phyloP scores from a whole-genome alignment of 2,797 vertebrate species.

The Mus spretus region DNA sequence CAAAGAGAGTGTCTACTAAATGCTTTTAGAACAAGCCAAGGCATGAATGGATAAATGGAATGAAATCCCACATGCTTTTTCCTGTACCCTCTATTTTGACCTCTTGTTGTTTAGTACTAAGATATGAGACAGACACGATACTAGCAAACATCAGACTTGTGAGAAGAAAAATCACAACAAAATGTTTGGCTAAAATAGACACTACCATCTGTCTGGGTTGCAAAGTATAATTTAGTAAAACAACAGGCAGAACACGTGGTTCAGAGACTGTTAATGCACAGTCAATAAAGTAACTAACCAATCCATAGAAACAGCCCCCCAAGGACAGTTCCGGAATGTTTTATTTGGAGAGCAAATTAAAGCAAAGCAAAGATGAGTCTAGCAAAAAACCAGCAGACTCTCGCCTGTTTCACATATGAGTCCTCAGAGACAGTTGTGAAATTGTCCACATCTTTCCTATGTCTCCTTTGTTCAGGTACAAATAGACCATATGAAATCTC shows the following conservation, averaged over 20 bases:
- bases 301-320: conserved; percentile 77
- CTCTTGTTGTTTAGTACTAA: conserved; percentile 23
- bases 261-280: conserved; percentile 78
- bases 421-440: conserved; percentile 77
- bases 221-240: conserved; percentile 77
- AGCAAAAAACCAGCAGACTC: conserved; percentile 62
- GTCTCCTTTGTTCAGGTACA: conserved; percentile 59
- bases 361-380: conserved; percentile 81
- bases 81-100: not conserved
- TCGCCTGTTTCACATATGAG: conserved; percentile 66
- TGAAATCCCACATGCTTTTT: not conserved
- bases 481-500: not conserved
- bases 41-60: not conserved
- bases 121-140: not conserved
- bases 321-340: conserved; percentile 79
- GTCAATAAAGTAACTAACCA: conserved; percentile 85
- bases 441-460: conserved; percentile 59
- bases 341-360: conserved; percentile 83
- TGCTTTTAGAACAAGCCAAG: not conserved
- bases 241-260: conserved; percentile 76
- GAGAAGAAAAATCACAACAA: not conserved
- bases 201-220: conserved; percentile 59
- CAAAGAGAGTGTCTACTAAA: conserved; percentile 21
- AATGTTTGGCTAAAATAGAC: conserved; percentile 50
- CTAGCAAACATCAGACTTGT: conserved; percentile 6